Base-by-base conservation (phyloP, 2,113 vertebrate species). In the Aptenodytes forsteri region DNA sequence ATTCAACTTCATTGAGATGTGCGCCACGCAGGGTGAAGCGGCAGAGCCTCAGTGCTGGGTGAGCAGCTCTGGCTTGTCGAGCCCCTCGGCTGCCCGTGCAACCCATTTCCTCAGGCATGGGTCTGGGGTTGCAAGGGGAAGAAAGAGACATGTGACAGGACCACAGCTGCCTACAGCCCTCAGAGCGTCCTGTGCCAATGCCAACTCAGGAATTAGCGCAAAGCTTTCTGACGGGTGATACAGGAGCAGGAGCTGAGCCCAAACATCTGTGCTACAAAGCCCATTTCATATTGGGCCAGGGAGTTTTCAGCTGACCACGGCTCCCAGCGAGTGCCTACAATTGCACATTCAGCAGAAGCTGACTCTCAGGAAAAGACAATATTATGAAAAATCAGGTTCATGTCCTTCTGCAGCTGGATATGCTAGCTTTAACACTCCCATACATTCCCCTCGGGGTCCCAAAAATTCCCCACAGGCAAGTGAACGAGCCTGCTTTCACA, bases 1-100 rank as follows among this genome's bases (percentile, higher is more conserved):
- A 9, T 8, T 65, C 0, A 2, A 36, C 49, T 38, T 70, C 50
- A 6, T 4, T 8, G 56, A 21, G 17, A 49, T 3, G 1, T 3
- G 58, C 0, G 0, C 65, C 0, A 0, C 0, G 0, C 27, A 10
- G 49, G 64, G 64, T 11, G 55, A 84, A 65, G 72, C 10, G 2
- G 49, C 69, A 66, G 32, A 78, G 26, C 59, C 36, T 22, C 6
- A 0, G 29, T 2, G 50, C 1, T 26, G 65, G 46, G 13, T 30
- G 38, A 82, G 61, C 30, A 54, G 55, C 85, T 67, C 61, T 0
- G 2, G 47, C 47, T 58, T 9, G 12, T 18, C 0, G 5, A 87
- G 55, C 34, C 50, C 54, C 61, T 64, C 5, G 5, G 50, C 56
- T 54, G 50, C 42, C 70, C 1, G 0, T n/a, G 52, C 32, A 55